phyloP scores from a whole-genome alignment of 2,797 vertebrate genomes.

The Neopelma chrysocephalum region DNA sequence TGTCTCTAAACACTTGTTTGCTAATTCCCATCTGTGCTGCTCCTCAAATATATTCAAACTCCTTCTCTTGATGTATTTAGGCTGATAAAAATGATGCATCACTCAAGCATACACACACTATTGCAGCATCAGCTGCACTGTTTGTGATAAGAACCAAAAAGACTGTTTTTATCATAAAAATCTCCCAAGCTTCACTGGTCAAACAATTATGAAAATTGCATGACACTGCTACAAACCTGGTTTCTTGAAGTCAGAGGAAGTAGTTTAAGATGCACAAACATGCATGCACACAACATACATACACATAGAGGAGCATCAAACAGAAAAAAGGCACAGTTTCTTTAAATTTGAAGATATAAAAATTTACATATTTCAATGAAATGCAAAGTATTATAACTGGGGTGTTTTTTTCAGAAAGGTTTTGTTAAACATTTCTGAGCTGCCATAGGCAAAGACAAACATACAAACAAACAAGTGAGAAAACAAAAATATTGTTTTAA shows the following conservation, averaged over 20 bases:
- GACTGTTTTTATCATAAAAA: neutral
- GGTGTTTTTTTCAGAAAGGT: neutral
- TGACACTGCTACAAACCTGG: neutral
- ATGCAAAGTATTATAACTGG: neutral
- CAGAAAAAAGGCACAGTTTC: neutral
- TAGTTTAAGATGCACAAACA: neutral
- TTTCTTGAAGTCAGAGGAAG: neutral
- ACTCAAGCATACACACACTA: neutral
- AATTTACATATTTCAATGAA: neutral
- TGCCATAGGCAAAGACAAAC: neutral
- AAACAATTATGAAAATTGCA: neutral
- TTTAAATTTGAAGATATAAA: neutral
- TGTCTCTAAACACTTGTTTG: constrained; percentile 36
- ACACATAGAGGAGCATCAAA: neutral
- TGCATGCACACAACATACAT: neutral
- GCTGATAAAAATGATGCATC: constrained; percentile 21
- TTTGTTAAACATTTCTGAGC: neutral
- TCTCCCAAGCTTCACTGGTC: neutral
- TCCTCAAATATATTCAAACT: constrained; percentile 16
- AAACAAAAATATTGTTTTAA: neutral
- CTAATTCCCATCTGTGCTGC: constrained; percentile 9
- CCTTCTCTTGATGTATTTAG: constrained; percentile 9
- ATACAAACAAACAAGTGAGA: neutral
- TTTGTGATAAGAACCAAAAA: constrained; percentile 14
- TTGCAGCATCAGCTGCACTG: neutral